Conservation (phyloP, 2,113 vertebrate genomes). For the Clarias gariepinus region DNA sequence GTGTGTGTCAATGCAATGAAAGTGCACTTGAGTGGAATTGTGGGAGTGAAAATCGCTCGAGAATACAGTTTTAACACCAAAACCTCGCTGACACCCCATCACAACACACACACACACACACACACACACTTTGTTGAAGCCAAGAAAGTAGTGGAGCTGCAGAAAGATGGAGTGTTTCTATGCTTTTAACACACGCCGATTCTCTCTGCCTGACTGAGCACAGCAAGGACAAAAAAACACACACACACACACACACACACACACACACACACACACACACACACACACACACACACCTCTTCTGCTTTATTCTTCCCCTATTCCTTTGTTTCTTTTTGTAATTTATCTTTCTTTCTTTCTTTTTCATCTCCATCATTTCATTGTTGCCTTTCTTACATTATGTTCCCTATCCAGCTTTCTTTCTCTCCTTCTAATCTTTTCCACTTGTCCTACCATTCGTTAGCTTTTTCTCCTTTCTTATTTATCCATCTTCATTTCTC, state of each 20-base stretch:
- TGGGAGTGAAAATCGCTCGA: slow-evolving; percentile 21
- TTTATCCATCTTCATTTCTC: not conserved
- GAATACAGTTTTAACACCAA: slow-evolving; percentile 46
- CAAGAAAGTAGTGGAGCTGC: slow-evolving; percentile 26
- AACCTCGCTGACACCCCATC: slow-evolving; percentile 53
- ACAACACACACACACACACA: slow-evolving; percentile 34
- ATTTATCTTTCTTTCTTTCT: not conserved
- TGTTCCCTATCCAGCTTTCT: too few relatives aligned
- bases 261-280: not conserved
- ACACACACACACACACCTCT: not conserved
- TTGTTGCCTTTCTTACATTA: not conserved
- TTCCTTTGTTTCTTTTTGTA: not conserved
- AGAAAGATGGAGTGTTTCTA: not conserved
- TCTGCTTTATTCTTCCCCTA: not conserved
- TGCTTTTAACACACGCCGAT: not conserved
- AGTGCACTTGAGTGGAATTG: slow-evolving; percentile 26
- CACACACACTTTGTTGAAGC: not conserved
- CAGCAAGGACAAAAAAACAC: too few relatives aligned
- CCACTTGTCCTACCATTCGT: not conserved
- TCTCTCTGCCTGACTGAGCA: slow-evolving; percentile 41
- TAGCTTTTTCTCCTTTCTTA: too few relatives aligned
- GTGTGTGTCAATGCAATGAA: not conserved
- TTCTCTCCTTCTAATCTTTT: not conserved
- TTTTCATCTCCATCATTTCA: not conserved
- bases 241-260: not conserved